A percentile compares a stretch with the other conserved stretches of the same genome.
Evolutionary conservation across 1,140 invertebrate genomes (phyloP).

Genomic region (Zaprionus inermis): DNA sequence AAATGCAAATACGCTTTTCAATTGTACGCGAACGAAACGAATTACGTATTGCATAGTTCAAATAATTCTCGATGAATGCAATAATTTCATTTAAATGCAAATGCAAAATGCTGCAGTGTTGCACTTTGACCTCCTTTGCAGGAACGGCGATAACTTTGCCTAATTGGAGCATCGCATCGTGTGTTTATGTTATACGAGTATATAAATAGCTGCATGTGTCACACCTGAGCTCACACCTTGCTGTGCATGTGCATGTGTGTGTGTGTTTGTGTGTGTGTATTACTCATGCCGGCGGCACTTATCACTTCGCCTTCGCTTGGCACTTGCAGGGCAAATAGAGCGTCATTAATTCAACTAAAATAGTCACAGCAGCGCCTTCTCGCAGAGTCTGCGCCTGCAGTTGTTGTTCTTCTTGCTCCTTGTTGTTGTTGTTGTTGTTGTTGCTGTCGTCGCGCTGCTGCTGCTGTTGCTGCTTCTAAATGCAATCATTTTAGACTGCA

Average conservation of each 20-base stretch:
- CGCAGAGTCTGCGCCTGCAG: not conserved
- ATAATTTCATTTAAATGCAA: not conserved
- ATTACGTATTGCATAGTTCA: not conserved
- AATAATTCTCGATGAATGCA: not conserved
- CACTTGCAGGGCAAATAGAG: conserved; percentile 76
- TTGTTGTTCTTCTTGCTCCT: conserved; percentile 8
- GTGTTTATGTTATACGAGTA: conserved; percentile 5
- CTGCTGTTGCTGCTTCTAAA: conserved; percentile 43
- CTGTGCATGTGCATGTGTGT: not conserved
- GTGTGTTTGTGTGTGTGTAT: conserved; percentile 18
- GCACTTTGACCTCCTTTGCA: not conserved
- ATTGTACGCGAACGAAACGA: not conserved
- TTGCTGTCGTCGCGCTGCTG: conserved; percentile 9
- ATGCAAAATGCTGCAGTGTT: not conserved
- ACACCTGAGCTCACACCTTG: conserved; percentile 12
- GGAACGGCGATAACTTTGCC: not conserved
- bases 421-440: conserved; percentile 9
- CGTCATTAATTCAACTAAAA: conserved; percentile 81
- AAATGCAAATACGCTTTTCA: not conserved
- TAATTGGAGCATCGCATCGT: conserved; percentile 1
- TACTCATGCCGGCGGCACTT: conserved; percentile 69
- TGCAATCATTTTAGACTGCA: conserved; percentile 76
- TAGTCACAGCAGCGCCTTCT: conserved; percentile 55
- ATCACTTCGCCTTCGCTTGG: conserved; percentile 55
- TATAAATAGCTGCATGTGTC: conserved; percentile 19